These are phyloP conservation scores for Salarias fasciatus DNA, from an alignment of 2,797 vertebrate genomes.

Conservation along the genomic window DNA sequence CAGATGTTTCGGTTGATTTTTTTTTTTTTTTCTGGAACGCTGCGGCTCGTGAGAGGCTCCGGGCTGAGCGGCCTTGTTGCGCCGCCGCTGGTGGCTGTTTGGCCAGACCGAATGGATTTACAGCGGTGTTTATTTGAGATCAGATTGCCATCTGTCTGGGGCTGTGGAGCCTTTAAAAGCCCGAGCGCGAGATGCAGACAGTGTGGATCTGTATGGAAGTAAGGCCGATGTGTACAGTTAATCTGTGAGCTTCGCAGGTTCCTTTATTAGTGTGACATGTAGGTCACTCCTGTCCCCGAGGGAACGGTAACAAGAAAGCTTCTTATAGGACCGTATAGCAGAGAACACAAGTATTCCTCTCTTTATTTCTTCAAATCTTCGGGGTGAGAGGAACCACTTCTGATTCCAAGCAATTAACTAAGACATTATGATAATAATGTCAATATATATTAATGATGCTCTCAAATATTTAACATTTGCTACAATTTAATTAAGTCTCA, in stretches of 20 bases:
- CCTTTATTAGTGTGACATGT: constrained; percentile 11
- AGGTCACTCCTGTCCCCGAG: constrained; percentile 17
- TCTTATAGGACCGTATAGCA: constrained; percentile 18
- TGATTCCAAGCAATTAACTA: too few species aligned
- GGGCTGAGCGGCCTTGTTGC: constrained; percentile 54
- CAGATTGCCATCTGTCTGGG: constrained; percentile 66
- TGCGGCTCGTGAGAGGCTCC: constrained; percentile 27
- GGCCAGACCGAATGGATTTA: constrained; percentile 48
- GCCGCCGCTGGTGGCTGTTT: constrained; percentile 56
- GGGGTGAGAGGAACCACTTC: too few species aligned
- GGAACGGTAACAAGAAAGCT: constrained; percentile 18
- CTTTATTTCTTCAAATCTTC: too few species aligned
- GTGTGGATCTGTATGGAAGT: constrained; percentile 21
- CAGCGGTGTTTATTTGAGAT: constrained; percentile 62
- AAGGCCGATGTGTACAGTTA: constrained; percentile 17
- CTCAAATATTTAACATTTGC: too few species aligned
- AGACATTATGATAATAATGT: too few species aligned
- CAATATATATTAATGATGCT: too few species aligned
- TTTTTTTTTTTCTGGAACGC: background rate
- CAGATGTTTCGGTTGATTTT: constrained; percentile 60
- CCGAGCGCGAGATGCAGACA: constrained; percentile 26
- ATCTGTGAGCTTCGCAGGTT: constrained; percentile 12
- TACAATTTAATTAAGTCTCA: too few species aligned
- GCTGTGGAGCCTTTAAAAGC: constrained; percentile 42
- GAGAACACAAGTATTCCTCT: too few species aligned